Percentiles rank a stretch among this genome's conserved stretches.
These are phyloP conservation scores for Zele albiditarsus DNA, from an alignment of 2,888 invertebrate genomes.

Conservation along the genomic window DNA sequence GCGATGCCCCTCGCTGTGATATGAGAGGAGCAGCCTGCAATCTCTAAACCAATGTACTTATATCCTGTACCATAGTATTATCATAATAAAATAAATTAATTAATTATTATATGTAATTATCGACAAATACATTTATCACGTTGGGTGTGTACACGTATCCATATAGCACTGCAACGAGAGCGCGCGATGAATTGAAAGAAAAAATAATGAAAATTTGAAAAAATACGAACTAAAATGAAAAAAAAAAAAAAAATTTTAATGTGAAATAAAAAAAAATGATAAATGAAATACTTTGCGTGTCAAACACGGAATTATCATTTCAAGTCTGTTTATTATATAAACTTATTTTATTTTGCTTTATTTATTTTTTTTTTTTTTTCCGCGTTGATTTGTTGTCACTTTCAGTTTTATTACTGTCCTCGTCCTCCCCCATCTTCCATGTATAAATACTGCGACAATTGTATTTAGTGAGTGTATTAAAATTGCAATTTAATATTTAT, in stretches of 20 bases:
- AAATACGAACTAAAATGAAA: neutral
- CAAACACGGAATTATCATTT: neutral
- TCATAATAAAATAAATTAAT: constrained; percentile 57
- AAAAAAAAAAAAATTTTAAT: neutral
- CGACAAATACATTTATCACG: constrained; percentile 43
- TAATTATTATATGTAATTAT: constrained; percentile 59
- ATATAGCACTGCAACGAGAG: constrained; percentile 25
- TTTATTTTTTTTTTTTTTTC: neutral
- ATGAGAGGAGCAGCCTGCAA: constrained; percentile 74
- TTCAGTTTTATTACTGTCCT: neutral
- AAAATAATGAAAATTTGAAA: constrained; percentile 17
- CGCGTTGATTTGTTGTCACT: neutral
- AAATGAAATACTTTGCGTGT: neutral
- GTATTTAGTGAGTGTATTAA: neutral
- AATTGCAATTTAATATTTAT: neutral
- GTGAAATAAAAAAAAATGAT: neutral
- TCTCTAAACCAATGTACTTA: constrained; percentile 74
- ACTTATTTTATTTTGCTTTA: neutral
- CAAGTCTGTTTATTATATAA: neutral
- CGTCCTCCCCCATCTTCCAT: neutral
- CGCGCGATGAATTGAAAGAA: constrained; percentile 7
- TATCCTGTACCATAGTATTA: constrained; percentile 72
- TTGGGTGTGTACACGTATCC: constrained; percentile 27
- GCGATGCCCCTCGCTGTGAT: constrained; percentile 73
- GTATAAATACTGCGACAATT: neutral